Base-by-base conservation (phyloP, 2,888 invertebrate species). In the Lumbricus terrestris region DNA sequence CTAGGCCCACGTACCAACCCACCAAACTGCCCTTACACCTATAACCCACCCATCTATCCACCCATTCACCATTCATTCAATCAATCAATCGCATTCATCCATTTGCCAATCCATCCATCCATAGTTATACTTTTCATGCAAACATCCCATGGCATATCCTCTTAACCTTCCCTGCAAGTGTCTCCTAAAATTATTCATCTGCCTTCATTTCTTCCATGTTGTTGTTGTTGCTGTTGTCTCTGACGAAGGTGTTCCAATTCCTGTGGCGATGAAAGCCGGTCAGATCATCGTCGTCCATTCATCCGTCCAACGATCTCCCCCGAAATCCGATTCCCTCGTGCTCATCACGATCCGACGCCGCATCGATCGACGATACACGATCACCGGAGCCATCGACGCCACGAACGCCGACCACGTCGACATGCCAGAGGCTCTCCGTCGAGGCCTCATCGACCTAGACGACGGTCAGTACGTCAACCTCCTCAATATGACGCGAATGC, bases 261-360 rank as follows among this genome's bases (percentile, higher is more conserved):
- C 92, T n/a, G 89, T 91, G 88, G 92, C 92, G 23, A 92, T 92
- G 92, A 93, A 92, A 34, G 91, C 93, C 54, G 94, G 94, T 0
- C 91, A 92, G 20, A 93, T 94, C 20, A 90, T 92, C 13, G 93
- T 94, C 83, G 93, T 94, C 88, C 93, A 93, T 90, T 93, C 93
- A 42, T 93, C 94, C 5, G 93, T 93, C 89, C 92, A 92, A 91
- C 93, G 93, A 90, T 93, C 94, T 33, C 91, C 93, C 20, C 94
- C 94, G 89, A 94, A 94, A 91, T 93, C 93, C 85, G 93, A 93
- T n/a, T 91, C 90, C 16, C 40, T 91, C 29, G 92, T 91, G 3
- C 88, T 92, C 38, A 91, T 92, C 42, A 91, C 92, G 34, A 88
- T 92, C 42, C 89, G 82, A 37, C 91, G 90, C 23, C 69, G 90